Conservation (phyloP, 2,888 invertebrate genomes). For the Diadegma fenestrale region DNA sequence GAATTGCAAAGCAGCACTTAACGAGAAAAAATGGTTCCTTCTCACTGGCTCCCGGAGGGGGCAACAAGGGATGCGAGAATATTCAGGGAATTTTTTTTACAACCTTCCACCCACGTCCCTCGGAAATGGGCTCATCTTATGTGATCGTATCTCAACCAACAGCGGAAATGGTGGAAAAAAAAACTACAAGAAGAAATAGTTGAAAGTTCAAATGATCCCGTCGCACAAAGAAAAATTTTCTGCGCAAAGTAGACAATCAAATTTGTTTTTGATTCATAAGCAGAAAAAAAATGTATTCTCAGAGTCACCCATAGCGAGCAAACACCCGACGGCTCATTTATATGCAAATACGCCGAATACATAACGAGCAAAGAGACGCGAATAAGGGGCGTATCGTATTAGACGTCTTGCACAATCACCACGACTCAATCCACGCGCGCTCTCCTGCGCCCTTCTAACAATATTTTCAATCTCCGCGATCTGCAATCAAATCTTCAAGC, state of each 20-base stretch:
- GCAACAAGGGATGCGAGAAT: conserved; percentile 43
- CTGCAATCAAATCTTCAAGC: conserved; percentile 79
- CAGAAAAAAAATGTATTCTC: not conserved
- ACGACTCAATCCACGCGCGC: conserved; percentile 59
- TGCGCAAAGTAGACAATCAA: not conserved
- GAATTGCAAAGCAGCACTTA: conserved; percentile 35
- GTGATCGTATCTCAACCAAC: conserved; percentile 14
- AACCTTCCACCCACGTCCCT: conserved; percentile 40
- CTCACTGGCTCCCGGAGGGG: conserved; percentile 36
- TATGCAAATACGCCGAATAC: conserved; percentile 33
- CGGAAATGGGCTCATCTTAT: not conserved
- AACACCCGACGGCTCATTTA: conserved; percentile 27
- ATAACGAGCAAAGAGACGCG: conserved; percentile 38
- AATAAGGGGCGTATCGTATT: conserved; percentile 56
- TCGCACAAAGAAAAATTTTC: not conserved
- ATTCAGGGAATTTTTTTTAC: conserved; percentile 41
- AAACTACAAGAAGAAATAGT: not conserved
- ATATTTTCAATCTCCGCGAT: conserved; percentile 70
- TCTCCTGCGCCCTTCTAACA: conserved; percentile 24
- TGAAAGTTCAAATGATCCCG: conserved; percentile 36
- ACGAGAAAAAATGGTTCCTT: not conserved
- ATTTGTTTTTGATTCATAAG: conserved; percentile 3
- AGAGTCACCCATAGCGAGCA: conserved; percentile 27
- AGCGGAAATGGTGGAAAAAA: conserved; percentile 31
- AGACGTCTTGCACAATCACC: conserved; percentile 66